Conservation (phyloP, 2,113 vertebrate genomes). For the Sphaerodactylus townsendi region DNA sequence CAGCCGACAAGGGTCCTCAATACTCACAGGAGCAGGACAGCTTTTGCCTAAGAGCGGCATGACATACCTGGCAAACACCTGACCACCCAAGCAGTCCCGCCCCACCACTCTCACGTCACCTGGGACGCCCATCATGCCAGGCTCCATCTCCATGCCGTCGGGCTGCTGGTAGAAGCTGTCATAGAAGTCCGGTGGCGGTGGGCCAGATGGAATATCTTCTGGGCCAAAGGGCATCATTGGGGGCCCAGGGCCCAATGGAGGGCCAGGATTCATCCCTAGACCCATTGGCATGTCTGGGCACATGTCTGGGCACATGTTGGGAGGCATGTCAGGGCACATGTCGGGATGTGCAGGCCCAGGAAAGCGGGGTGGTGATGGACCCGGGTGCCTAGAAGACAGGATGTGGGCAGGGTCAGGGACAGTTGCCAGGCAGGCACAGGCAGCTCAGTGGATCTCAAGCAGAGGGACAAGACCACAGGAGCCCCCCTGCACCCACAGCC, state of each 20-base stretch:
- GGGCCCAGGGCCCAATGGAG: slow-evolving; percentile 65
- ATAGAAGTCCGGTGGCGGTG: slow-evolving; percentile 82
- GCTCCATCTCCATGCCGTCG: slow-evolving; percentile 82
- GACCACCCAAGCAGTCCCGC: fast-evolving
- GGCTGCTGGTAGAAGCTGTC: slow-evolving; percentile 88
- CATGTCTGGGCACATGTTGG: slow-evolving; percentile 78
- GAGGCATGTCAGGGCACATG: slow-evolving; percentile 78
- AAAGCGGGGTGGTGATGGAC: slow-evolving; percentile 75
- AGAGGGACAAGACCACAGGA: too few relatives aligned
- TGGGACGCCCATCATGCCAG: slow-evolving; percentile 11
- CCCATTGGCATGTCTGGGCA: slow-evolving; percentile 78
- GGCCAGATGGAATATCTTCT: slow-evolving; percentile 81
- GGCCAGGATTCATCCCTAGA: slow-evolving; percentile 73
- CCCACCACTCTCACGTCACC: too few relatives aligned
- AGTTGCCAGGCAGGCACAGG: neutral
- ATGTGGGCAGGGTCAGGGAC: neutral
- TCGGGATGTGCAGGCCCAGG: slow-evolving; percentile 80
- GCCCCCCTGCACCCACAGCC: neutral
- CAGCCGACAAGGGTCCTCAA: too few relatives aligned
- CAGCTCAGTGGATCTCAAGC: neutral
- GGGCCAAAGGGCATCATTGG: slow-evolving; percentile 85
- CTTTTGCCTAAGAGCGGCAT: fast-evolving
- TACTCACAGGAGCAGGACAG: neutral
- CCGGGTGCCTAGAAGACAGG: slow-evolving; percentile 61
- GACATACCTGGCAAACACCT: fast-evolving